phyloP scores from a whole-genome alignment of 2,113 vertebrate species.

The Toxostoma redivivum region DNA sequence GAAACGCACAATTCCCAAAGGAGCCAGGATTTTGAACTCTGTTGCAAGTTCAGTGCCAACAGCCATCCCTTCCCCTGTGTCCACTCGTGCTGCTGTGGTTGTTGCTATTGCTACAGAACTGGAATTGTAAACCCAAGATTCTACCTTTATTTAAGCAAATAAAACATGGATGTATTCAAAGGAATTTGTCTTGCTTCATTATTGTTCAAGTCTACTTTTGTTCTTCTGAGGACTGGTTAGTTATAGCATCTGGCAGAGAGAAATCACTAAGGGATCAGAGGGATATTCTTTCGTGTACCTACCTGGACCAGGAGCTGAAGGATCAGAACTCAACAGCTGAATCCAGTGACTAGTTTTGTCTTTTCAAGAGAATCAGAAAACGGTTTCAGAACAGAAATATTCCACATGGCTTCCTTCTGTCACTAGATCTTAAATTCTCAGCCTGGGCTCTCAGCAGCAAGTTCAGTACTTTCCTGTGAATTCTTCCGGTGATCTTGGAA shows the following conservation, averaged over 20 bases:
- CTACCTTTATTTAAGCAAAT: constrained; percentile 63
- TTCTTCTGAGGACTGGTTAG: background rate
- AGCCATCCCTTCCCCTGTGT: constrained; percentile 21
- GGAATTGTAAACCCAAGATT: constrained; percentile 53
- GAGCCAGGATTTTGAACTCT: constrained; percentile 1
- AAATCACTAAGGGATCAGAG: background rate
- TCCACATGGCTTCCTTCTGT: background rate
- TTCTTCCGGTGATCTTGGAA: background rate
- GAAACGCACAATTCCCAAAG: constrained; percentile 15
- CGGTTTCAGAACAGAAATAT: background rate
- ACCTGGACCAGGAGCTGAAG: background rate
- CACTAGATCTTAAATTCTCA: background rate
- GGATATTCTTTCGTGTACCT: background rate
- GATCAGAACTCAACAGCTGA: background rate
- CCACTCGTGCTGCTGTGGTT: constrained; percentile 40
- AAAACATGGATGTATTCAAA: constrained; percentile 64
- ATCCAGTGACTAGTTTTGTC: background rate
- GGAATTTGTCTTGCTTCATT: constrained; percentile 14
- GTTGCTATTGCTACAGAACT: constrained; percentile 66
- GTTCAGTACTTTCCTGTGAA: background rate
- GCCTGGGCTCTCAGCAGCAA: constrained; percentile 8
- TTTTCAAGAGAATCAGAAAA: background rate
- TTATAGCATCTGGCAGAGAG: background rate
- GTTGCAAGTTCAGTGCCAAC: constrained; percentile 41
- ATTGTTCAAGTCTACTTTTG: background rate